Base-by-base conservation (phyloP, 2,888 invertebrate genomes). In the Acronicta psi region DNA sequence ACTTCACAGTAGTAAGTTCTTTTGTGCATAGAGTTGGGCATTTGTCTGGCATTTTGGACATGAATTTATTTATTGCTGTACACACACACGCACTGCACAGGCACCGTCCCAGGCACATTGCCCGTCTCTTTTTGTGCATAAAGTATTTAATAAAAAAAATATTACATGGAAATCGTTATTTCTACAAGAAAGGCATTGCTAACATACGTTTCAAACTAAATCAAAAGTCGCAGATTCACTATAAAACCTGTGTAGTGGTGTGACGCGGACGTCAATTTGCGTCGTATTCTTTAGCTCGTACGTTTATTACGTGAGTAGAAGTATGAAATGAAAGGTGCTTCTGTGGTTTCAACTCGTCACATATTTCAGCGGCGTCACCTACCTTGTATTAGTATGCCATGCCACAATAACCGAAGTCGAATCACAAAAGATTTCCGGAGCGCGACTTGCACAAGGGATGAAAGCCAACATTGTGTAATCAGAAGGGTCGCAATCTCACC, bases 361-460 rank as follows among this genome's bases (percentile, higher is more conserved):
- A 90, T 87, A 89, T 91, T 89, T 89, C 85, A 86, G 81, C 73
- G 70, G 82, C 86, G 84, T 84, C 87, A 87, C 88, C 88, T 84
- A 87, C 80, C 80, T 85, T 88, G 81, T 93, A 93, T 93, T 93
- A 93, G 93, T 93, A 93, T 93, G 91, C 92, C 83, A 82, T 80
- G 82, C 92, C 91, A 90, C 91, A 93, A 92, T 92, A 93, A 92
- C 91, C 90, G 90, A 92, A 92, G 90, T 88, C 86, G 88, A 93
- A 92, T 92, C 92, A 94, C 93, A 94, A 94, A 94, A 94, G 93
- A 94, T 93, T 93, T 93, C 93, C 93, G 93, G 92, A 85, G 89
- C 92, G 90, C 91, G 92, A 90, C 92, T 92, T 89, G 91, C 91
- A 92, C 92, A 91, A 91, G 91, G 92, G 91, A 93, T 92, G 92